phyloP scores from a whole-genome alignment of 2,888 invertebrate species.

The Cheilosia vulpina region DNA sequence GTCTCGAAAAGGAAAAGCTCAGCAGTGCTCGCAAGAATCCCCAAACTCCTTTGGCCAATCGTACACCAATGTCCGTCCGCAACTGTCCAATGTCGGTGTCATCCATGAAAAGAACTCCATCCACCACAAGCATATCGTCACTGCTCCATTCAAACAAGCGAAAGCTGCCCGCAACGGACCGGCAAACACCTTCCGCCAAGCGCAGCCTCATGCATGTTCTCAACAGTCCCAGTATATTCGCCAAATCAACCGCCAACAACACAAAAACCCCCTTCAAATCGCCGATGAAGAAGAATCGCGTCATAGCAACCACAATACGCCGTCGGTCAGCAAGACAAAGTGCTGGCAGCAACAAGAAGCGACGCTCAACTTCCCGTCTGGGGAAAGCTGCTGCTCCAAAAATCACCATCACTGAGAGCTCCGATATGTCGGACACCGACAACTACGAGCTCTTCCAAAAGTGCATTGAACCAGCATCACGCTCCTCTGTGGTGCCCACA shows the following conservation, averaged over 20 bases:
- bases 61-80: conserved; percentile 79
- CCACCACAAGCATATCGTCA: conserved; percentile 75
- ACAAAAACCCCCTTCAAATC: conserved; percentile 76
- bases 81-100: conserved; percentile 76
- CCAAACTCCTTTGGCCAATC: conserved; percentile 64
- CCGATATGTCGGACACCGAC: conserved; percentile 67
- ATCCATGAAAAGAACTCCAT: conserved; percentile 78
- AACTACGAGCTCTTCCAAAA: conserved; percentile 78
- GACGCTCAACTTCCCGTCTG: conserved; percentile 71
- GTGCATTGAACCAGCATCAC: conserved; percentile 77
- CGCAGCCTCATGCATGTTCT: conserved; percentile 79
- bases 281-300: conserved; percentile 77
- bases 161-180: conserved; percentile 72
- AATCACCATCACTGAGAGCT: conserved; percentile 61
- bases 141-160: conserved; percentile 77
- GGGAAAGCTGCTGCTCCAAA: conserved; percentile 46
- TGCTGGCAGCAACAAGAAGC: conserved; percentile 76
- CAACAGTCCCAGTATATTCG: conserved; percentile 76
- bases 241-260: conserved; percentile 51
- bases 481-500: conserved; percentile 76
- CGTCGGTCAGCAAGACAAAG: conserved; percentile 78
- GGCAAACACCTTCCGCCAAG: conserved; percentile 78
- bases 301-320: conserved; percentile 79
- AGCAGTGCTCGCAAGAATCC: conserved; percentile 84
- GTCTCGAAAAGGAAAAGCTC: conserved; percentile 79